Evolutionary conservation across 1,140 invertebrate genomes (phyloP), one percentile per base, ranked within the genome.

Genomic region (Thaumetopoea pityocampa): DNA sequence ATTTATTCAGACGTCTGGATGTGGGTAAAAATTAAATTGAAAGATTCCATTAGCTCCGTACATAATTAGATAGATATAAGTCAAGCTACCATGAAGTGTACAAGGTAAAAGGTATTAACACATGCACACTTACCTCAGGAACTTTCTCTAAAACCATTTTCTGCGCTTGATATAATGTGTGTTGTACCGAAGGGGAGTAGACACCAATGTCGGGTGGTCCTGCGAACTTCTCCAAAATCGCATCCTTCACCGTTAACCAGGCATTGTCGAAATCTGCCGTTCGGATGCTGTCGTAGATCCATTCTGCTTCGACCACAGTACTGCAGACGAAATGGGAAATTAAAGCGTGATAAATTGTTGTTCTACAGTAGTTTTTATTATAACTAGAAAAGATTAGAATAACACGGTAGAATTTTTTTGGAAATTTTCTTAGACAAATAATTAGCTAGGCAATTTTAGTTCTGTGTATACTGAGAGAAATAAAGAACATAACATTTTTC

Each of bases 141-240:
- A 92, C 73, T 67, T 87, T 88, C 59, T 91, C 88, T 19, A 94
- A 65, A 5, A 90, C 87, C 32, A 86, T 77, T 56, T 89, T 90
- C 51, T 92, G 89, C 0, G 90, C 87, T 7, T 92, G 77, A 61
- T 93, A 93, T 5, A 93, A 62, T 0, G 92, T 93, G 50, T 93
- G 88, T 65, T 94, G 92, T 0, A 94, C 92, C 1, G 90, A 92
- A 1, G 92, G 91, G 1, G 92, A 93, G 42, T 89, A 87, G 4
- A 92, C 73, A 9, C 92, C 92, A 1, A 70, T 86, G 27, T 89
- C 87, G 1, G 90, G 85, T 29, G 90, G 88, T 0, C 92, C 92
- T 8, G 92, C 91, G 68, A 93, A 93, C 55, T 91, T 90, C 23
- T 91, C 87, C 7, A 93, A 60, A 12, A 94, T 91, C 15, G 88